Evolutionary conservation across 2,888 invertebrate genomes (phyloP), one percentile per base, ranked within the genome.

Genomic region (Hydrotaea diabolus): DNA sequence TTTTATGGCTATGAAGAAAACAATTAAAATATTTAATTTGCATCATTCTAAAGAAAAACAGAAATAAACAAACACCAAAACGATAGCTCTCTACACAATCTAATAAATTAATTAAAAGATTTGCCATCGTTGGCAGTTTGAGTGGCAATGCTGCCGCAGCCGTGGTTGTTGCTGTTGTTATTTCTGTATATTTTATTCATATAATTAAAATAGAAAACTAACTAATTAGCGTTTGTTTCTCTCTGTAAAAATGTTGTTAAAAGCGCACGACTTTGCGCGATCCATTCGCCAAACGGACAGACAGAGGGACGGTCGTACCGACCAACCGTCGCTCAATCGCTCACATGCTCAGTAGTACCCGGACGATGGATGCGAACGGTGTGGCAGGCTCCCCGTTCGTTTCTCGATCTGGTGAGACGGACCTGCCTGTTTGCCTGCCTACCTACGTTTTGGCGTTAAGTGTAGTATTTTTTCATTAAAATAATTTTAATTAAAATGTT

Each of bases 201-300:
- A 86, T 84, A 87, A 86, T 87, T 87, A 86, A 87, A 87, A 86
- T 87, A 87, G 87, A 87, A 87, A 87, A 86, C 86, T 83, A 87
- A 86, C 87, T 87, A 87, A 87, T 87, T 87, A 87, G 86, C 79
- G 86, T 77, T 85, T 82, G 81, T 83, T 73, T 78, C 43, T 73
- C 39, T 80, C 36, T 78, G 73, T 79, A 80, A 85, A n/a, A 69
- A 77, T 82, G 85, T 82, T 85, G 79, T 77, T 85, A 80, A 79
- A 85, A 82, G 79, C 77, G 85, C 85, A 85, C 85, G 85, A 85
- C 82, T 85, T 69, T 82, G 79, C 78, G 76, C 82, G 77, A 80
- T 85, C 79, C 78, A 69, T 23, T 15, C 23, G 69, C 69, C 31
- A 43, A 62, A 46, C 43, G 31, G 31, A 7, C 3, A 7, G 31